Base-by-base conservation (phyloP, 2,888 invertebrate genomes). In the Linnaemya tessellans region DNA sequence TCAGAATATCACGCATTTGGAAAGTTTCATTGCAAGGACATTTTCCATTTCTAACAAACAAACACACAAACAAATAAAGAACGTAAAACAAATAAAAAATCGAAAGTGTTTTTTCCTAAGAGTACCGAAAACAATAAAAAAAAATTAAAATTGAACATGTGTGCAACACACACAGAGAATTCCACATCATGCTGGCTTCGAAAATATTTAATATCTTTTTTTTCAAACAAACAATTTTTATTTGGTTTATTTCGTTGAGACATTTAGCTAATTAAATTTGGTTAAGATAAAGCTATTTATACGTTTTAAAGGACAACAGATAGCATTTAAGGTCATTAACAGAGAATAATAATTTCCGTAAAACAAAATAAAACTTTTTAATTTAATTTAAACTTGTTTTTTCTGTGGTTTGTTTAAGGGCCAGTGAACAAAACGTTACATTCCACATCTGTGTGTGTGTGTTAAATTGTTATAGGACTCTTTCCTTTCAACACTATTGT, bases 311-410 rank as follows among this genome's bases (percentile, higher is more conserved):
- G 3, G 1, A 35, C n/a, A 58, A 56, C n/a, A 56, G 56, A 25
- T 18, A 10, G 22, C n/a, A 7, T 38, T 73, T 60, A 46, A 49
- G 49, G 35, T 60, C 8, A 10, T 41, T 41, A 54, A 13, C 25
- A 43, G 10, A 22, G 51, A 56, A 25, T 13, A 38, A 30, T 49
- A 22, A 35, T 67, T 51, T 67, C 11, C 18, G 5, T 30, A 3
- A 30, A 7, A 3, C 25, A 51, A 51, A 20, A 49, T 20, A 30
- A 46, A 46, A 65, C 25, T 65, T 56, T 41, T 51, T 65, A 43
- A 73, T 38, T 62, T 38, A 56, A 73, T 77, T 65, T 35, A 65
- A 65, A 43, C 30, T 30, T n/a, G n/a, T n/a, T 77, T 65, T 54
- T 9, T 30, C 51, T 13, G 9, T 15, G 35, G 10, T 38, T 73